phyloP scores from a whole-genome alignment of 2,888 invertebrate species.

The Caenorhabditis afra region DNA sequence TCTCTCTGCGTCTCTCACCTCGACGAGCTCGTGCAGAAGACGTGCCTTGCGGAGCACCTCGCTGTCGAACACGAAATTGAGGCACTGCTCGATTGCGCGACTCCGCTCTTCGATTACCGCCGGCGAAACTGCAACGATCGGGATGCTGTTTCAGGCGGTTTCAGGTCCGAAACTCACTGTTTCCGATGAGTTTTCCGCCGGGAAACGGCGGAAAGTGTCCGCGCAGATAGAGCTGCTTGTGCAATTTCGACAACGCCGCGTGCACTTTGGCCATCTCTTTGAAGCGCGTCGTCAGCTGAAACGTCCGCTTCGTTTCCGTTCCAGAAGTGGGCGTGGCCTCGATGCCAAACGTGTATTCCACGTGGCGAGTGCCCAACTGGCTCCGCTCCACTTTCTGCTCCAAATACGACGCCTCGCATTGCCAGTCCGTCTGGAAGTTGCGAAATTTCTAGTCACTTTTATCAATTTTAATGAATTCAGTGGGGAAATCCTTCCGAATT shows the following conservation, averaged over 20 bases:
- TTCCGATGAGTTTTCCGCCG: conserved; percentile 62
- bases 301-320: conserved; percentile 23
- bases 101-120: conserved; percentile 59
- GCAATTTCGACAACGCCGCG: conserved; percentile 61
- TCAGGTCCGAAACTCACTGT: conserved; percentile 17
- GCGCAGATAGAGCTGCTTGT: conserved; percentile 70
- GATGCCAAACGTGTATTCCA: conserved; percentile 60
- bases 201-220: conserved; percentile 67
- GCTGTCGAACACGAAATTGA: conserved; percentile 66
- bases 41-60: conserved; percentile 70
- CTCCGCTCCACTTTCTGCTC: conserved; percentile 36
- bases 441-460: not conserved
- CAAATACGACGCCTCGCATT: conserved; percentile 15
- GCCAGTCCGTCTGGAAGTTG: conserved; percentile 57
- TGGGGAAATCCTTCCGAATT: too few relatives aligned
- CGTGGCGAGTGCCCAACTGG: conserved; percentile 50
- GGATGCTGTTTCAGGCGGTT: not conserved
- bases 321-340: conserved; percentile 16
- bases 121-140: conserved; percentile 41
- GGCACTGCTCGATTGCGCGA: conserved; percentile 56
- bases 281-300: conserved; percentile 54
- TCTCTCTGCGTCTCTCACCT: conserved; percentile 43
- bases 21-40: conserved; percentile 66
- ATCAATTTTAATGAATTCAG: too few relatives aligned
- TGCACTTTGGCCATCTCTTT: conserved; percentile 65